Evolutionary conservation across 2,797 vertebrate genomes (phyloP).

Genomic region (Enteromius thamalakanensis): DNA sequence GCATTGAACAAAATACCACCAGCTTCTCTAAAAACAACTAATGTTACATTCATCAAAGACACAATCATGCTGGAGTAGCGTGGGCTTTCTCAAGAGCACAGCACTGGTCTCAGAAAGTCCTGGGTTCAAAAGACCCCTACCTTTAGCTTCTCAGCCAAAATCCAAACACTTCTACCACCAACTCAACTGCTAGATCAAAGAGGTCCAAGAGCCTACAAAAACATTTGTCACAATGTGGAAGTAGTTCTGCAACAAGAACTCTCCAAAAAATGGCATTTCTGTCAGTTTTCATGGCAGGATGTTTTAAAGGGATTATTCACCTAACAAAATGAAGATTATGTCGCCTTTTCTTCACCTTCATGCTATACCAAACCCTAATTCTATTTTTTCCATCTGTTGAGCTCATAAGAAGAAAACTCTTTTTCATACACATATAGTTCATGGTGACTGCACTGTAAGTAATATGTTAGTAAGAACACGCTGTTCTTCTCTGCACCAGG

Average conservation of each 20-base stretch:
- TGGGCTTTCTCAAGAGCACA: background rate
- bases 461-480: background rate
- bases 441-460: background rate
- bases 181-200: background rate
- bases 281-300: background rate
- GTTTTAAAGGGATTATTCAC: background rate
- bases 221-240: background rate
- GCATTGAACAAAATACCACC: background rate
- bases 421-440: background rate
- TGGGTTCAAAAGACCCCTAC: background rate
- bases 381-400: background rate
- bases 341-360: background rate
- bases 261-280: background rate
- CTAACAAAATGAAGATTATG: background rate
- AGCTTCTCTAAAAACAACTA: background rate
- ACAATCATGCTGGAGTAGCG: background rate
- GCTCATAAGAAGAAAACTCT: background rate
- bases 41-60: background rate
- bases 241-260: background rate
- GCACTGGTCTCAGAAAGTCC: background rate
- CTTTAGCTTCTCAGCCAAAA: background rate
- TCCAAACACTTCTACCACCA: background rate
- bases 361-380: background rate
- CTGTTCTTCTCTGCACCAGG: background rate
- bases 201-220: background rate